Percentiles rank a stretch among this genome's conserved stretches.
Conservation (phyloP, 2,113 vertebrate genomes). For the Amia ocellicauda region DNA sequence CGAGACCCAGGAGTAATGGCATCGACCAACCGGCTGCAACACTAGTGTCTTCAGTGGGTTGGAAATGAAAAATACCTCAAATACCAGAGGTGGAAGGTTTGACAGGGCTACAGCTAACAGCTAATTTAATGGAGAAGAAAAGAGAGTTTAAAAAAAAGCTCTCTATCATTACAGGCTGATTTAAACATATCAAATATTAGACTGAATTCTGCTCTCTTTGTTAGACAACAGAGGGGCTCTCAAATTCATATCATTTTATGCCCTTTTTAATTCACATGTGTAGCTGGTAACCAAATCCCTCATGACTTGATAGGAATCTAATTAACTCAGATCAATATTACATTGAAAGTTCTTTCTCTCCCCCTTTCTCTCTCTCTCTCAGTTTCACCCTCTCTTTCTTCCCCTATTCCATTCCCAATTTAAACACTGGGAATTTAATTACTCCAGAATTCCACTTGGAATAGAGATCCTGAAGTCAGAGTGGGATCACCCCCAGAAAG, state of each 20-base stretch:
- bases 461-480: slow-evolving; percentile 12
- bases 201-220: slow-evolving; percentile 34
- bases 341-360: slow-evolving; percentile 45
- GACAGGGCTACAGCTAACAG: not conserved
- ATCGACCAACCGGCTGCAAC: not conserved
- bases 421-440: slow-evolving; percentile 43
- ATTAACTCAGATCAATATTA: slow-evolving; percentile 71
- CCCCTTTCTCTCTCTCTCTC: too few species aligned
- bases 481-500: slow-evolving; percentile 3
- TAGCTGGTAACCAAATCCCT: slow-evolving; percentile 46
- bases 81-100: slow-evolving; percentile 18
- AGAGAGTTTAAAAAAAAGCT: slow-evolving; percentile 39
- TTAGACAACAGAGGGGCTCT: slow-evolving; percentile 37
- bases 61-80: slow-evolving; percentile 14
- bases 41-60: not conserved
- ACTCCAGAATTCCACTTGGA: slow-evolving; percentile 31
- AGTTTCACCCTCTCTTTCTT: not conserved
- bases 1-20: not conserved
- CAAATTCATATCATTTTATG: slow-evolving; percentile 42
- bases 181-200: slow-evolving; percentile 45
- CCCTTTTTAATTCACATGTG: slow-evolving; percentile 44
- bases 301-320: slow-evolving; percentile 61
- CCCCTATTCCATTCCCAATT: slow-evolving; percentile 39
- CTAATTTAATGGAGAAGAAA: slow-evolving; percentile 7
- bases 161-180: slow-evolving; percentile 30